phyloP scores from a whole-genome alignment of 2,113 vertebrate species.

The Mystacornis crossleyi region DNA sequence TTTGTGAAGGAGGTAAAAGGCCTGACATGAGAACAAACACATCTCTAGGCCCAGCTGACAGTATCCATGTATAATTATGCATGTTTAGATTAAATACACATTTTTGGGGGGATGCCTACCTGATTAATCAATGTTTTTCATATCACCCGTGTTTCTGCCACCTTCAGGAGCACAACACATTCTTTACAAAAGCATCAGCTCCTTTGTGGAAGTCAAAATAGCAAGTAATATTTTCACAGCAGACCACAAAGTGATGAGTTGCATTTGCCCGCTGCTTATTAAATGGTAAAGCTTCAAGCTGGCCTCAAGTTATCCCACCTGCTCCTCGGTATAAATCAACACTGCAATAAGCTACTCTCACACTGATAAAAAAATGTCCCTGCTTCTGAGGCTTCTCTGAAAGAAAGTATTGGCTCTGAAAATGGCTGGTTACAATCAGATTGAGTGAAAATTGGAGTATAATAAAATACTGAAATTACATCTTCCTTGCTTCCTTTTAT shows the following conservation, averaged over 20 bases:
- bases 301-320: slow-evolving; percentile 37
- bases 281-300: slow-evolving; percentile 14
- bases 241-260: neutral
- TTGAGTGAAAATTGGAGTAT: slow-evolving; percentile 27
- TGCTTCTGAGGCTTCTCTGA: neutral
- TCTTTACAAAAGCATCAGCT: neutral
- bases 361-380: neutral
- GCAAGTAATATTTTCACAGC: neutral
- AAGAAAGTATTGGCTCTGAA: slow-evolving; percentile 10
- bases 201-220: neutral
- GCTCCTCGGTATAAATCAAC: slow-evolving; percentile 40
- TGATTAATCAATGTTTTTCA: neutral
- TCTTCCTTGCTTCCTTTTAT: slow-evolving; percentile 19
- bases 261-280: neutral
- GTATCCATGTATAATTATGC: neutral
- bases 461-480: slow-evolving; percentile 53
- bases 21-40: neutral
- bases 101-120: neutral
- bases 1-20: neutral
- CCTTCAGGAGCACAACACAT: neutral
- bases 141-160: neutral
- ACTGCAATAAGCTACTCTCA: neutral
- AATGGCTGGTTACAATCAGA: slow-evolving; percentile 32
- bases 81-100: neutral
- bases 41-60: neutral